Conservation (phyloP, 1,140 invertebrate genomes). For the Vanessa tameamea region DNA sequence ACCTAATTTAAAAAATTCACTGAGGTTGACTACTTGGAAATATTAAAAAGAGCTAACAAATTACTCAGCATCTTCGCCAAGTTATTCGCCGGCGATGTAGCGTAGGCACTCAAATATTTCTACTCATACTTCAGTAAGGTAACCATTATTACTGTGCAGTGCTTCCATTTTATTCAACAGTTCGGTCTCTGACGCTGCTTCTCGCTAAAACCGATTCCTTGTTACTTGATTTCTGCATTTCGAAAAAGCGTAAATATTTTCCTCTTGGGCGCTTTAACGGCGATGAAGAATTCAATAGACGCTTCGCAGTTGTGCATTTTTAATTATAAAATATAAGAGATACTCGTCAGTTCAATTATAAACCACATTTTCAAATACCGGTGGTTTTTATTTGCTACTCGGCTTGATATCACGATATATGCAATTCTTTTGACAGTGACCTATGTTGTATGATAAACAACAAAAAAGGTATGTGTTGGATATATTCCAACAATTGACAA, state of each 20-base stretch:
- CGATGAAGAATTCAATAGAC: slow-evolving; percentile 70
- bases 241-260: slow-evolving; percentile 80
- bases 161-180: slow-evolving; percentile 71
- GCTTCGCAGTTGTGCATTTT: slow-evolving; percentile 64
- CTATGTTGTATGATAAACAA: slow-evolving; percentile 55
- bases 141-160: slow-evolving; percentile 67
- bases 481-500: slow-evolving; percentile 56
- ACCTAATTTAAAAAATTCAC: slow-evolving; percentile 16
- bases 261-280: slow-evolving; percentile 71
- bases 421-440: slow-evolving; percentile 55
- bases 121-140: slow-evolving; percentile 64
- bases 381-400: slow-evolving; percentile 39
- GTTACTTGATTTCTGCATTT: slow-evolving; percentile 80
- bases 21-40: slow-evolving; percentile 24
- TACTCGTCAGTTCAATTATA: slow-evolving; percentile 6
- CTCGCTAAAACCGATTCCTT: slow-evolving; percentile 78
- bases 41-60: slow-evolving; percentile 40
- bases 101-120: slow-evolving; percentile 43
- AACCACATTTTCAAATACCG: slow-evolving; percentile 30
- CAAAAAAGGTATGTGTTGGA: slow-evolving; percentile 55
- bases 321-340: slow-evolving; percentile 58
- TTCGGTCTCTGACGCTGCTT: slow-evolving; percentile 63
- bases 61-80: slow-evolving; percentile 36
- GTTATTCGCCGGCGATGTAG: slow-evolving; percentile 33
- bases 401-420: slow-evolving; percentile 43